A percentile compares a stretch with the other conserved stretches of the same genome.
Conservation (phyloP, 2,113 vertebrate species). For the Triplophysa dalaica region DNA sequence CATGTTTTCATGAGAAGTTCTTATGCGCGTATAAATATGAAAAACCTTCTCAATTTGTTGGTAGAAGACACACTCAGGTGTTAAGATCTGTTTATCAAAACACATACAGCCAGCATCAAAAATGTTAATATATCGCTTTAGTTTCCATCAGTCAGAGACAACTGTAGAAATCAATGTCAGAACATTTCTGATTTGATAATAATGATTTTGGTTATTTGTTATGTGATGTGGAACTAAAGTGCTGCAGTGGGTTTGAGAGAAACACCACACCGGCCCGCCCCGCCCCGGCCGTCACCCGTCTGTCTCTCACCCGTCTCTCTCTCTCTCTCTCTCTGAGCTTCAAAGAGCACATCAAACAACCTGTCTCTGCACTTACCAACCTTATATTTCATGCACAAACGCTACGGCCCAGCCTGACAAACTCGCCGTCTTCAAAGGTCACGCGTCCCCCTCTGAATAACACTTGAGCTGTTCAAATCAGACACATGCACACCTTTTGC, state of each 20-base stretch:
- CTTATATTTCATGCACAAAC: slow-evolving; percentile 69
- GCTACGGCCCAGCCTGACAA: slow-evolving; percentile 52
- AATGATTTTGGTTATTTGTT: not conserved
- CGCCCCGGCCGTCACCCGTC: not conserved
- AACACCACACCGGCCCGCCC: not conserved
- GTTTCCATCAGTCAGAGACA: too few relatives aligned
- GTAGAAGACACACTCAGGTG: too few relatives aligned
- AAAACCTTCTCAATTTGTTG: too few relatives aligned
- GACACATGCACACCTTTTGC: not conserved
- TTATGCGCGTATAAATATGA: too few relatives aligned
- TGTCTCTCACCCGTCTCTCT: slow-evolving; percentile 40
- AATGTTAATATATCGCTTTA: too few relatives aligned
- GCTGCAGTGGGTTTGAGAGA: slow-evolving; percentile 4
- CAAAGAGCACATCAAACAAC: slow-evolving; percentile 61
- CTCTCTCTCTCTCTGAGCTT: slow-evolving; percentile 54
- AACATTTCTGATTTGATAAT: too few relatives aligned
- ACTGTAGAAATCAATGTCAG: too few relatives aligned
- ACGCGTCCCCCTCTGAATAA: slow-evolving; percentile 61
- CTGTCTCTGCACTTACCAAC: slow-evolving; percentile 54
- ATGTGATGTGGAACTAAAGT: slow-evolving; percentile 28
- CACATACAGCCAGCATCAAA: too few relatives aligned
- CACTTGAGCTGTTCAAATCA: slow-evolving; percentile 46
- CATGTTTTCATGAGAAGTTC: too few relatives aligned
- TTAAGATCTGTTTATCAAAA: too few relatives aligned
- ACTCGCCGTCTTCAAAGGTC: slow-evolving; percentile 70